Percentiles rank a stretch among this genome's conserved stretches.
Evolutionary conservation across 2,797 vertebrate species (phyloP).

Genomic region (Neosalanx taihuensis): DNA sequence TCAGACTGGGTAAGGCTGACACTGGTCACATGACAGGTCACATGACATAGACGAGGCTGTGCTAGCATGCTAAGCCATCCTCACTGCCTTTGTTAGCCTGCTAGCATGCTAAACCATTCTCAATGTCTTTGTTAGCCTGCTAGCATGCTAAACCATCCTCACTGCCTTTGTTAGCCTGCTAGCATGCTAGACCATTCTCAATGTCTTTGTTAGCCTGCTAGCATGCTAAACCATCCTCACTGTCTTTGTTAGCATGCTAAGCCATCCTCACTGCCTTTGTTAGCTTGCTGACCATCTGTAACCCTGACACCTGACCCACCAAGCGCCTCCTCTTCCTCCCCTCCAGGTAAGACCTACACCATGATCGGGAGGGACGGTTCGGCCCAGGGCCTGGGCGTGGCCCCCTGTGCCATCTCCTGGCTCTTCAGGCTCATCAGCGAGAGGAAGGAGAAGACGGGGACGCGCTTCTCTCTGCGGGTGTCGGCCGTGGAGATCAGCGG

Average conservation of each 20-base stretch:
- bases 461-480: conserved; percentile 92
- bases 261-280: too few relatives aligned
- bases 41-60: conserved; percentile 56
- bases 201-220: too few relatives aligned
- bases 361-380: conserved; percentile 96
- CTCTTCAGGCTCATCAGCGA: conserved; percentile 96
- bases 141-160: too few relatives aligned
- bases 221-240: too few relatives aligned
- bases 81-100: conserved; percentile 65
- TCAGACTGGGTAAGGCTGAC: conserved; percentile 82
- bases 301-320: conserved; percentile 16
- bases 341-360: conserved; percentile 92
- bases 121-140: too few relatives aligned
- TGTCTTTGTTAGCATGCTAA: too few relatives aligned
- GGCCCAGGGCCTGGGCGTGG: conserved; percentile 89
- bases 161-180: too few relatives aligned
- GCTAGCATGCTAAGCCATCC: conserved; percentile 55
- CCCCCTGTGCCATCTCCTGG: conserved; percentile 98
- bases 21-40: too few relatives aligned
- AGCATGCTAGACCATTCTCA: too few relatives aligned
- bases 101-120: too few relatives aligned
- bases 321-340: conserved; percentile 11
- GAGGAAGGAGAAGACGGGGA: conserved; percentile 87
- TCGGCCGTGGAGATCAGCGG: conserved; percentile 96
- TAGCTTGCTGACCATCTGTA: not conserved